Evolutionary conservation across 2,797 vertebrate species (phyloP), one percentile per base, ranked within the genome.

Genomic region (Malacoctenus gilli): DNA sequence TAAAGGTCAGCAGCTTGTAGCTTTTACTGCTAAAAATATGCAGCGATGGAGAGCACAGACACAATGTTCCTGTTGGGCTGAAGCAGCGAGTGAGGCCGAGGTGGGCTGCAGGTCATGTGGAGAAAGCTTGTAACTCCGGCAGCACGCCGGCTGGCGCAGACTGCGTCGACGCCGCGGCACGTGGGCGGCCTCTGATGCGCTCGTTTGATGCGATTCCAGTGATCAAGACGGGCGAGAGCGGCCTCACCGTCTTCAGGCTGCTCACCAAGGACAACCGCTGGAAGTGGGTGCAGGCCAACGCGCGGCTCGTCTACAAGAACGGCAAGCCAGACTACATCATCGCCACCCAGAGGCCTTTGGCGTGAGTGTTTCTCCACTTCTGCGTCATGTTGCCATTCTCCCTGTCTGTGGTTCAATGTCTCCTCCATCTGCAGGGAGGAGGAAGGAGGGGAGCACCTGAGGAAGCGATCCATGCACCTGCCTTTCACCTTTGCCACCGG

Each of bases 271-370:
- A 87, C 18, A 89, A 91, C 0, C 46, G 49, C 51, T 95, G 94
- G 93, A 79, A 92, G 38, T 94, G 94, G 94, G 89, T 95, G 23
- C 93, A 95, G 80, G 85, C 92, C 59, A 93, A 86, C 0, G 93
- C 94, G 0, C 63, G 89, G 32, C 90, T 95, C 32, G 88, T 94
- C 11, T 93, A 94, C 85, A 93, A 92, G 73, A 92, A 77, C 0
- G 86, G 92, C 56, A 88, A 87, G 54, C 92, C 93, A 0, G 90
- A 94, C 70, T 93, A 91, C 88, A 95, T 95, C 84, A 92, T 94
- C 0, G 81, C 92, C 61, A 90, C 76, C 31, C 92, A 94, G 87
- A 80, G 89, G 63, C 90, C 87, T 4, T 71, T 95, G 11, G 86
- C 82, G 90, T 95, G 68, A 87, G 93, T 89, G 32, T 0, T 7